Conservation (phyloP, 2,113 vertebrate genomes). For the Perca schrenkii region DNA sequence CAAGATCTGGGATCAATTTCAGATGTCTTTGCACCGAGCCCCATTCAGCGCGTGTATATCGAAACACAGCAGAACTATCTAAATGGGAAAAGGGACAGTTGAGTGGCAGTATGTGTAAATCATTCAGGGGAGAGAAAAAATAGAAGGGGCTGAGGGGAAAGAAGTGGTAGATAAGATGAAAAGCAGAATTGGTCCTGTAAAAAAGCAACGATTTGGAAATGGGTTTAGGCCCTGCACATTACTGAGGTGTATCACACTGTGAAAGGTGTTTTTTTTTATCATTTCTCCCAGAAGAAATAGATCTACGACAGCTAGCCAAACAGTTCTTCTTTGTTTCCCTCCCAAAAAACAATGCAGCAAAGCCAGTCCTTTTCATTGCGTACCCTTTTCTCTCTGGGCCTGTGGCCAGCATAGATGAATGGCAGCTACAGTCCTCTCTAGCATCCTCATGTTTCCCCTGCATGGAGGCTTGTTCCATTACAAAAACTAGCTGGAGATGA, state of each 20-base stretch:
- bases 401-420: constrained; percentile 66
- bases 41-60: background rate
- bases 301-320: constrained; percentile 46
- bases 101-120: constrained; percentile 46
- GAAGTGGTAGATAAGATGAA: constrained; percentile 50
- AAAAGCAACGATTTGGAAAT: constrained; percentile 59
- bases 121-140: constrained; percentile 20
- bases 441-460: constrained; percentile 57
- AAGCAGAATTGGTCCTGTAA: constrained; percentile 24
- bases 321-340: constrained; percentile 43
- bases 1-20: constrained; percentile 47
- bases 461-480: constrained; percentile 69
- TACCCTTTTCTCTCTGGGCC: constrained; percentile 50
- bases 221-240: constrained; percentile 36
- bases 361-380: constrained; percentile 63
- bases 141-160: constrained; percentile 9
- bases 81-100: constrained; percentile 33
- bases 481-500: constrained; percentile 61
- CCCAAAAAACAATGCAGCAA: constrained; percentile 39
- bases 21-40: constrained; percentile 28
- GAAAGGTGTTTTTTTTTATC: constrained; percentile 46
- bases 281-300: constrained; percentile 52
- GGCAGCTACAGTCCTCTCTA: constrained; percentile 60
- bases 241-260: constrained; percentile 41
- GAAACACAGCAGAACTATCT: constrained; percentile 38